Conservation (phyloP, 2,797 vertebrate genomes). For the Huso huso region DNA sequence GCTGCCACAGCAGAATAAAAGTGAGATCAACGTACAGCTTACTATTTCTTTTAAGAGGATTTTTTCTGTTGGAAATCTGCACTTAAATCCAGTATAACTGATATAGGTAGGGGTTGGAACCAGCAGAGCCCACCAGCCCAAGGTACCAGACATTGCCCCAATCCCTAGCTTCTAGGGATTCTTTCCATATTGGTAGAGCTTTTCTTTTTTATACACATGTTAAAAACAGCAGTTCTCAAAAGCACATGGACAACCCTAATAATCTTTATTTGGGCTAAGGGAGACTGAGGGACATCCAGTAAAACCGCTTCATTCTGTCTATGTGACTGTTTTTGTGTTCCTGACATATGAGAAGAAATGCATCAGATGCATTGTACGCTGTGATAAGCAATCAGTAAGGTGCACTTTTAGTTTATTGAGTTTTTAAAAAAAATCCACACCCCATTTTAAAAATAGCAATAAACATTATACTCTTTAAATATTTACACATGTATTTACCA, state of each 20-base stretch:
- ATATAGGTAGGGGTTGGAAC: background rate
- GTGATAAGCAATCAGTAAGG: conserved; percentile 70
- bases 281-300: background rate
- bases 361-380: conserved; percentile 58
- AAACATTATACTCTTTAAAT: conserved; percentile 11
- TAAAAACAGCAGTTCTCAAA: background rate
- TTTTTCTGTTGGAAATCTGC: background rate
- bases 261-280: conserved; percentile 7
- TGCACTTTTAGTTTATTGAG: conserved; percentile 54
- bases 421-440: conserved; percentile 21
- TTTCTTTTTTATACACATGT: background rate
- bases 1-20: background rate
- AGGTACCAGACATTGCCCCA: background rate
- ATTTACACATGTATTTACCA: conserved; percentile 1
- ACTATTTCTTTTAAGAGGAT: too few species aligned
- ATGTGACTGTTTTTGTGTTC: background rate
- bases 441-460: conserved; percentile 39
- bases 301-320: background rate
- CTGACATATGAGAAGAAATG: conserved; percentile 25
- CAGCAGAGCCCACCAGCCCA: background rate
- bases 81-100: background rate
- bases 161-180: background rate
- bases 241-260: conserved; percentile 15
- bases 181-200: background rate
- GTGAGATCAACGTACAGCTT: background rate